Evolutionary conservation across 2,888 invertebrate species (phyloP), one percentile per base, ranked within the genome.

Genomic region (Idaea aversata): DNA sequence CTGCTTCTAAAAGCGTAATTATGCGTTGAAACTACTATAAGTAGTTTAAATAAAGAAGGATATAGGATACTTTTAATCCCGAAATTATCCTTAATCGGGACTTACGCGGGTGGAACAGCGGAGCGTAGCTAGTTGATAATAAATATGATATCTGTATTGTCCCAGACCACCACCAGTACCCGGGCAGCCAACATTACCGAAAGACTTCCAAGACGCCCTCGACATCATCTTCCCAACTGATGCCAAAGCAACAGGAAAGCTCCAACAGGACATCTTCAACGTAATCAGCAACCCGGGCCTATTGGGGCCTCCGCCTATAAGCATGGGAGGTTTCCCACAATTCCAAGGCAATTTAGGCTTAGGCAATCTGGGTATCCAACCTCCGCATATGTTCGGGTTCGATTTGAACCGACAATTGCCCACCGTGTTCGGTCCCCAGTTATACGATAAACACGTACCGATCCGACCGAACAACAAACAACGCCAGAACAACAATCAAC

Each of bases 121-220:
- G n/a, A n/a, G n/a, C n/a, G n/a, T n/a, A n/a, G n/a, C n/a, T n/a
- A n/a, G n/a, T n/a, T n/a, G n/a, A n/a, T n/a, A n/a, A n/a, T n/a
- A 25, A 25, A 25, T 25, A 36, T 58, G n/a, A 58, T 15, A 15
- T 15, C 58, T 15, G 58, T 58, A 15, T 58, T 5, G 36, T 60
- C 62, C 63, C 61, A 47, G 66, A 25, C 69, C 72, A 15, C 72
- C 69, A 13, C 66, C 72, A 13, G 65, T 73, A 7, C 77, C 77
- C 7, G 75, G 72, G n/a, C 76, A 73, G 63, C 82, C 83, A n/a
- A 74, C 72, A 60, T 83, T 95, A 0, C 95, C 95, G 3, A 94
- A 94, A 72, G 95, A 95, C 85, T 93, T 95, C 76, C 95, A 95
- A 70, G 95, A 95, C 65, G 95, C 95, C 0, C 87, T 95, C 5